Base-by-base conservation (phyloP, 35 echinoderm and acorn worm species). In the Lytechinus variegatus region DNA sequence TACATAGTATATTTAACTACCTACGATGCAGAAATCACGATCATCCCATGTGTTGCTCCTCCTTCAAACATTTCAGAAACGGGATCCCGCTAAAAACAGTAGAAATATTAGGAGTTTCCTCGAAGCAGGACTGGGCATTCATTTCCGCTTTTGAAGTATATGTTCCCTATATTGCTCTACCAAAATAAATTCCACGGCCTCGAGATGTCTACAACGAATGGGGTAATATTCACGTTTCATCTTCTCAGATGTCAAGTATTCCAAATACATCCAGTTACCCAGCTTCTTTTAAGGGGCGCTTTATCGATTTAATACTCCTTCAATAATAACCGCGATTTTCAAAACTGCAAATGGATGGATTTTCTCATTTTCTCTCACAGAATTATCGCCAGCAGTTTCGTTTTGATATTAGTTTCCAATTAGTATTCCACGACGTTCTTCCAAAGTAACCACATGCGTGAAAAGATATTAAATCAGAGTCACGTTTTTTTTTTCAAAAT, bases 71-170 rank as follows among this genome's bases (percentile, higher is more conserved):
- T 44, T 44, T 44, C 33, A 44, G 33, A 44, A 79, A 19, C 8
- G 66, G 21, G 66, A 79, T 24, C 19, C 14, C 66, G 66, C n/a
- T 79, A n/a, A 7, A 44, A 79, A 79, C 66, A 79, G 66, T 79
- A 79, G 6, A 79, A 24, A 79, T 79, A 79, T 5, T 79, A 79
- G 6, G 24, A 79, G 66, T 7, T 24, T 24, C 66, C 66, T 24
- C n/a, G 66, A n/a, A 0, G 66, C 66, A 24, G 16, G 16, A 24
- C 66, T 79, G 66, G 66, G 66, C 66, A 79, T 16, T 79, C 66
- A 79, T 79, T 79, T 79, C 66, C 66, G 66, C 19, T 79, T 79
- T 79, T 16, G 66, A 79, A 79, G 66, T 79, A 79, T 79, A 79
- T 8, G 66, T 79, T 79, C 66, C 66, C 66, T 24, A 44, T 44